These are phyloP conservation scores for Onthophagus sagittarius DNA, from an alignment of 2,888 invertebrate genomes.

Conservation along the genomic window DNA sequence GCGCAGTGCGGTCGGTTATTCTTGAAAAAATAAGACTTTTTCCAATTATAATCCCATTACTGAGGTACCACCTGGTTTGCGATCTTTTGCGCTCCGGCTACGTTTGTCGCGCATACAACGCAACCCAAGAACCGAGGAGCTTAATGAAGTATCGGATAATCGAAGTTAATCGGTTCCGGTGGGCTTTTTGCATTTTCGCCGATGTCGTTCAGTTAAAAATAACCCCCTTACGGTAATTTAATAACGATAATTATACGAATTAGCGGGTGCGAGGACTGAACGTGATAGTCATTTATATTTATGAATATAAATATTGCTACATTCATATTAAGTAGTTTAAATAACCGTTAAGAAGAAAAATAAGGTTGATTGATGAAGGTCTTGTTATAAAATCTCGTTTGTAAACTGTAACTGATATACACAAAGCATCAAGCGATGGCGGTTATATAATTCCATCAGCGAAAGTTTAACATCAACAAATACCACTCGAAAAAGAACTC, in stretches of 20 bases:
- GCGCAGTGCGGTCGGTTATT: not conserved
- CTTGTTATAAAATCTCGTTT: not conserved
- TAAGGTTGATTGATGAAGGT: not conserved
- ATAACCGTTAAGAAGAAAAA: not conserved
- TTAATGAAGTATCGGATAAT: not conserved
- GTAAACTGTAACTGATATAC: not conserved
- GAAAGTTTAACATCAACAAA: not conserved
- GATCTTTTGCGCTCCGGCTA: not conserved
- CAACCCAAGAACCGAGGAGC: not conserved
- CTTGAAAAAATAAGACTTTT: not conserved
- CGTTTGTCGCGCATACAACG: not conserved
- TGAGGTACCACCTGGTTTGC: not conserved
- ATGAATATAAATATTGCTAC: not conserved
- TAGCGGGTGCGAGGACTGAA: not conserved
- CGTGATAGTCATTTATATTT: not conserved
- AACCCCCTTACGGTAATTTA: constrained; percentile 1
- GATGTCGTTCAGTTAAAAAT: not conserved
- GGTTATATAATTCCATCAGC: not conserved
- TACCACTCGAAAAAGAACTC: not conserved
- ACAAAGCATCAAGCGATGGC: not conserved
- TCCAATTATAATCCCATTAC: not conserved
- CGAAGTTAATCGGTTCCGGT: not conserved
- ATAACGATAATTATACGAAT: constrained; percentile 10
- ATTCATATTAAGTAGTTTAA: not conserved
- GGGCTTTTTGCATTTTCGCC: not conserved